Base-by-base conservation (phyloP, 2,797 vertebrate genomes). In the Crenuchus spilurus region DNA sequence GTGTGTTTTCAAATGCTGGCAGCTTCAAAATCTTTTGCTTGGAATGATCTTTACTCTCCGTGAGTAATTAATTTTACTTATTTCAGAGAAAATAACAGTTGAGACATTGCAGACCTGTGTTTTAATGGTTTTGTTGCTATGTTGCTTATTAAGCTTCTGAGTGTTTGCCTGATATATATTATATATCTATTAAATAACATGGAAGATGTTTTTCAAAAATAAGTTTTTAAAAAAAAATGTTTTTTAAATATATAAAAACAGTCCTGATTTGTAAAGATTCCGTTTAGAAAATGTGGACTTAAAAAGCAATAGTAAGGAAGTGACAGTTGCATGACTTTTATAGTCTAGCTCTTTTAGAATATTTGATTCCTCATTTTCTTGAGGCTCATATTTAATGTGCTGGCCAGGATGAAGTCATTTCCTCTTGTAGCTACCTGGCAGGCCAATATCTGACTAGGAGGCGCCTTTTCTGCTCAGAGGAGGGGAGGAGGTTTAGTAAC, bases 361-460 rank as follows among this genome's bases (percentile, higher is more conserved):
- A 28, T 71, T 54, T 76, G 68, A 74, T 51, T 75, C 60, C 70
- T 31, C 68, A 22, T 31, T 67, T 79, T 46, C 49, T 76, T 79
- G 71, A 80, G 70, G 18, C 16, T 35, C 31, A 35, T 52, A 68
- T 76, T 74, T 73, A 75, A 39, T 1, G 57, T 68, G 60, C 44
- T 54, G 72, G 75, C 79, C 46, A 75, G 61, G 10, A 82, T 87
- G 80, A 88, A 77, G 62, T 86, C 75, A 63, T 58, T 67, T 64
- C 63, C 31, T 31, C 54, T 37, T 49, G 16, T 48, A 80, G 67
- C 61, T 81, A 67, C 74, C 66, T 82, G 80, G 80, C 76, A 85
- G 60, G 24, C 58, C 70, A 73, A 20, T 33, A 55, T 35, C 64
- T 60, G 77, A 72, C 72, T 76, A n/a, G 51, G 51, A 14, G 13